Conservation (phyloP, 2,888 invertebrate genomes). For the Thereva unica region DNA sequence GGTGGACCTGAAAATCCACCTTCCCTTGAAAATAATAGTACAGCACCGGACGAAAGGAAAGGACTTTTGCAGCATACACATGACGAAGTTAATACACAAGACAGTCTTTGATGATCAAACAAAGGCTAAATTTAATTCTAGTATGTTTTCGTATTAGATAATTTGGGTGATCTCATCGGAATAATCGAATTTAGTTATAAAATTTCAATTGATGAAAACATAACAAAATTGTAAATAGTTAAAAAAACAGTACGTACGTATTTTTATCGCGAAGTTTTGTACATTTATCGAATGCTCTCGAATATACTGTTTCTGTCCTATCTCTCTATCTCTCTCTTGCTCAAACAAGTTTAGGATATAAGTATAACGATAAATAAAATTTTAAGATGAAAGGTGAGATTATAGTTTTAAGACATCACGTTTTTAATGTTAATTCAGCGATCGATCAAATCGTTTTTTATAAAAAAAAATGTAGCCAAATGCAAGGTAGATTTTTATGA, state of each 20-base stretch:
- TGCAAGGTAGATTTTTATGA: constrained; percentile 10
- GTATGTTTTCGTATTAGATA: constrained; percentile 16
- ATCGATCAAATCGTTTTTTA: constrained; percentile 17
- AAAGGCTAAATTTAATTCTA: constrained; percentile 30
- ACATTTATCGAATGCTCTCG: constrained; percentile 16
- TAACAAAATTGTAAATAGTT: constrained; percentile 23
- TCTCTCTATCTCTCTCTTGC: constrained; percentile 16
- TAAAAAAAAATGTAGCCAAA: constrained; percentile 17
- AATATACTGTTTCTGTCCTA: constrained; percentile 3
- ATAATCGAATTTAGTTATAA: constrained; percentile 37
- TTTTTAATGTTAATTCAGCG: constrained; percentile 19
- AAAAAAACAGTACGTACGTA: not conserved
- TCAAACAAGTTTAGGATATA: constrained; percentile 3
- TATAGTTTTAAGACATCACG: constrained; percentile 11
- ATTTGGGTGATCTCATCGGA: constrained; percentile 7
- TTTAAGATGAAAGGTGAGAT: constrained; percentile 30
- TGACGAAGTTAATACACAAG: constrained; percentile 59
- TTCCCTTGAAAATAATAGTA: constrained; percentile 51
- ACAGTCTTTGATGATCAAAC: constrained; percentile 57
- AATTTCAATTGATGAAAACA: constrained; percentile 20
- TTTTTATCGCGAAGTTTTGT: constrained; percentile 15
- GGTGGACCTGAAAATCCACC: constrained; percentile 52
- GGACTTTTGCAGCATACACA: constrained; percentile 61
- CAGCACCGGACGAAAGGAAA: constrained; percentile 61
- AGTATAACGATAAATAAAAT: constrained; percentile 13